A percentile compares a stretch with the other conserved stretches of the same genome.
phyloP scores from a whole-genome alignment of 2,113 vertebrate genomes.

The Oncorhynchus gorbuscha region DNA sequence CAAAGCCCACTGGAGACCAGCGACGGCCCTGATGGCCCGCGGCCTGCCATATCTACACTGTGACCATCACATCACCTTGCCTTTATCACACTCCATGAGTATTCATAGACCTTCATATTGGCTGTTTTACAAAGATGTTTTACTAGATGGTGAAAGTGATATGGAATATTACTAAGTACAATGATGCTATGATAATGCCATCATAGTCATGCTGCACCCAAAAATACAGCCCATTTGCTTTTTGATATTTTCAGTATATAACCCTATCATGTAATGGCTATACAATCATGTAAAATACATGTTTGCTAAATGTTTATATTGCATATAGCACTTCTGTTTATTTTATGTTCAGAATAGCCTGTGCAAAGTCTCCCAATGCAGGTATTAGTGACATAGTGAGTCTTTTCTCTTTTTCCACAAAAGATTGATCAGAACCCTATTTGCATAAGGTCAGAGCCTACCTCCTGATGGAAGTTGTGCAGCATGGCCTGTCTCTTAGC shows the following conservation, averaged over 20 bases:
- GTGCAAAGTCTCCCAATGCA: slow-evolving; percentile 33
- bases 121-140: neutral
- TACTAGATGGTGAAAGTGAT: slow-evolving; percentile 17
- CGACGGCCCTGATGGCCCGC: slow-evolving; percentile 72
- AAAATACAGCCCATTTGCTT: slow-evolving; percentile 22
- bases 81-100: neutral
- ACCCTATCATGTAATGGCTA: no score
- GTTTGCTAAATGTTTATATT: no score
- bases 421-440: slow-evolving; percentile 87
- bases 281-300: no score
- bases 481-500: slow-evolving; percentile 98
- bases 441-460: slow-evolving; percentile 97
- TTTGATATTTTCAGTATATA: slow-evolving; percentile 27
- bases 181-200: neutral
- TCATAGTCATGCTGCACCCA: neutral
- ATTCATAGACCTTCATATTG: slow-evolving; percentile 5
- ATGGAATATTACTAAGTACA: neutral
- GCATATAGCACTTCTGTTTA: no score
- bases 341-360: neutral
- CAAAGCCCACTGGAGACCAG: slow-evolving; percentile 71
- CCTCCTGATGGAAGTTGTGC: slow-evolving; percentile 95
- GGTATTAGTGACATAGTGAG: slow-evolving; percentile 85
- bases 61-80: neutral
- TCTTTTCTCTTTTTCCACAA: slow-evolving; percentile 86
- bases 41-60: slow-evolving; percentile 43